A percentile compares a stretch with the other conserved stretches of the same genome.
phyloP scores from a whole-genome alignment of 2,797 vertebrate species.

The Halcyon smyrnensis region DNA sequence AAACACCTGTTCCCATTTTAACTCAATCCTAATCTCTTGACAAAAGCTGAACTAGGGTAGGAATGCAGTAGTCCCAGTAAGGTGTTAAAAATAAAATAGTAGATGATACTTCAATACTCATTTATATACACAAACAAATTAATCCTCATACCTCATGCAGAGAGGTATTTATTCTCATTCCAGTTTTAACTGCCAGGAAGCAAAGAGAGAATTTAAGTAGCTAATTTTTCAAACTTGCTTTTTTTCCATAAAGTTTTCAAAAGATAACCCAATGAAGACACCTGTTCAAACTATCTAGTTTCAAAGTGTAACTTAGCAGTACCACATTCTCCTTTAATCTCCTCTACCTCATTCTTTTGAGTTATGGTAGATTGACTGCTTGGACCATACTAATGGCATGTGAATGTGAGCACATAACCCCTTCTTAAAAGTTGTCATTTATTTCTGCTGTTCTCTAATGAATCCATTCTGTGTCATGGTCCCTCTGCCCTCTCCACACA shows the following conservation, averaged over 20 bases:
- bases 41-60: constrained; percentile 24
- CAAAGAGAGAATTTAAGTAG: constrained; percentile 41
- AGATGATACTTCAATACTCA: constrained; percentile 40
- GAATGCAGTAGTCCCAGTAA: constrained; percentile 31
- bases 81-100: constrained; percentile 63
- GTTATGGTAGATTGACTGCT: neutral
- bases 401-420: neutral
- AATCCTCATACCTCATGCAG: constrained; percentile 53
- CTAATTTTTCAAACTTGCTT: constrained; percentile 38
- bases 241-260: constrained; percentile 17
- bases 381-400: neutral
- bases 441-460: neutral
- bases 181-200: constrained; percentile 60
- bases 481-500: neutral
- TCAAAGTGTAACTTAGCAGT: neutral
- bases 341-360: neutral
- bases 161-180: constrained; percentile 56
- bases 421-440: neutral
- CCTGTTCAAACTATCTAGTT: neutral
- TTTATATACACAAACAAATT: constrained; percentile 64
- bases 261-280: neutral
- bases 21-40: constrained; percentile 39
- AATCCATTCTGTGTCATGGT: fast-evolving
- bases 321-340: neutral
- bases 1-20: constrained; percentile 43